These are phyloP conservation scores for Amphiduros pacificus DNA, from an alignment of 2,888 invertebrate species.

Conservation along the genomic window DNA sequence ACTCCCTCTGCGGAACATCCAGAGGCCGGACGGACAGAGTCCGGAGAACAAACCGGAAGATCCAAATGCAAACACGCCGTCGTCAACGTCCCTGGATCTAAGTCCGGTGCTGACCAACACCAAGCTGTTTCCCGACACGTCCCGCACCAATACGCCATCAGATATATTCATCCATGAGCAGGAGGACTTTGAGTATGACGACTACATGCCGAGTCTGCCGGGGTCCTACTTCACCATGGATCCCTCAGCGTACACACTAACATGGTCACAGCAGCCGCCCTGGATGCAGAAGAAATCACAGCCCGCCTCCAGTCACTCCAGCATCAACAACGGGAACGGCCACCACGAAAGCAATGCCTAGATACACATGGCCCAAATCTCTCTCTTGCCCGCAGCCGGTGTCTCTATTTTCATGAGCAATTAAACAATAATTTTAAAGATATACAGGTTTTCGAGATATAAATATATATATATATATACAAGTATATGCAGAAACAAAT, in stretches of 20 bases:
- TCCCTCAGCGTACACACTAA: conserved; percentile 34
- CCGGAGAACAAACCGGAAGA: conserved; percentile 22
- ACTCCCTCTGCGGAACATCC: conserved; percentile 25
- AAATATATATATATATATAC: too few species aligned
- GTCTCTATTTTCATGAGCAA: too few species aligned
- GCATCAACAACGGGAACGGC: too few species aligned
- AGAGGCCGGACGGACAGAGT: conserved; percentile 28
- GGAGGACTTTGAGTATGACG: conserved; percentile 34
- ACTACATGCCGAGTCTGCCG: conserved; percentile 32
- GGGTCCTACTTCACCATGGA: conserved; percentile 35
- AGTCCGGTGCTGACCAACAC: conserved; percentile 23
- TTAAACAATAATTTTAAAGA: too few species aligned
- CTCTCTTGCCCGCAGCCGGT: too few species aligned
- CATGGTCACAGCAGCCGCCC: conserved; percentile 30
- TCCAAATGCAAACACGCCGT: conserved; percentile 23
- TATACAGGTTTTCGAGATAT: too few species aligned
- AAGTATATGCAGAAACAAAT: too few species aligned
- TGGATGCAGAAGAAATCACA: too few species aligned
- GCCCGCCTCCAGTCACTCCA: too few species aligned
- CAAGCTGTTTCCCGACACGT: conserved; percentile 21
- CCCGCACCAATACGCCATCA: conserved; percentile 18
- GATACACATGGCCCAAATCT: too few species aligned
- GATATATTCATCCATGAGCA: conserved; percentile 19
- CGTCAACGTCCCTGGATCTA: conserved; percentile 14
- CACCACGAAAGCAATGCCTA: too few species aligned